Base-by-base conservation (phyloP, 2,797 vertebrate genomes). In the Ispidina lecontei region DNA sequence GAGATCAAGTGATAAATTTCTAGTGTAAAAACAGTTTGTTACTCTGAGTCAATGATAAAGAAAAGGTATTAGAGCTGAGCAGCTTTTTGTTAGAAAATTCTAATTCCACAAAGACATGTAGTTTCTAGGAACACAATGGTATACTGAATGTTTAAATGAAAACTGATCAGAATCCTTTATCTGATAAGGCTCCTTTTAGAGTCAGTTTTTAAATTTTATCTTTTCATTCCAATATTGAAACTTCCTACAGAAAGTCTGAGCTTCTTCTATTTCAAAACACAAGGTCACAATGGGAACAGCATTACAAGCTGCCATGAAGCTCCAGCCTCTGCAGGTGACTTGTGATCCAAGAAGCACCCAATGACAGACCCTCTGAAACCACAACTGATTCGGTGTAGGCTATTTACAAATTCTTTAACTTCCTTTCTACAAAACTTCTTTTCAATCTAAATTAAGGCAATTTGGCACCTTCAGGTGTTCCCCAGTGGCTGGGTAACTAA, bases 341-440 rank as follows among this genome's bases (percentile, higher is more conserved):
- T 20, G 31, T 20, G 44, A 59, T 16, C 41, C 59, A 71, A 58
- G 65, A 31, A 69, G 6, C 39, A 37, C 12, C 26, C 23, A 60
- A 14, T 4, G 60, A 31, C 28, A 0, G 1, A 58, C 21, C 41
- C n/a, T 41, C 60, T 51, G 70, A 72, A 83, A 69, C 10, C 44
- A 49, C 44, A 58, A 3, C 13, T 8, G 44, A 25, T 29, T 28
- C 0, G 0, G 20, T 1, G 1, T 9, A 67, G 46, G 60, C 10
- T 56, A 31, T 74, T 89, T 43, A 77, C 62, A 83, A 25, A 6
- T 10, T 63, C 47, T 58, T 39, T 9, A 44, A 41, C 11, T 58
- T 74, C 25, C 31, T 69, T 56, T 44, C 62, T 37, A 33, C 7
- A 52, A 12, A 93, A 87, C 74, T 72, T 55, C 46, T 52, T 39